Evolutionary conservation across 2,113 vertebrate species (phyloP), one percentile per base, ranked within the genome.

Genomic region (Bufo gargarizans): DNA sequence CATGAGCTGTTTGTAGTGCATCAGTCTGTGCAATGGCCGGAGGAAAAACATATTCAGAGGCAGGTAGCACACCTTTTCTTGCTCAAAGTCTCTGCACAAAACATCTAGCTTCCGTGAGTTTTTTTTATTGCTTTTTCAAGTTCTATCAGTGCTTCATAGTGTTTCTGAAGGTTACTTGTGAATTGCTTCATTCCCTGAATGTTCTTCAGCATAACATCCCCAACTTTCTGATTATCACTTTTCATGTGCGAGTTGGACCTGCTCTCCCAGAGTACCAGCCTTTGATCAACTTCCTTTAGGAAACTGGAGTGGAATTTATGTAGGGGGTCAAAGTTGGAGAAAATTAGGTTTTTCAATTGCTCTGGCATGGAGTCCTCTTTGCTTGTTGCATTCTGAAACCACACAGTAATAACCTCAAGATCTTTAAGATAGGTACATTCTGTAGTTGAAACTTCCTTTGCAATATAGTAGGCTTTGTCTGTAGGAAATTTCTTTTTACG

Each of bases 1-100:
- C 94, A 99, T 96, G 92, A 99, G 97, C 94, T 98, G 97, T 92
- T 97, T 98, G 95, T 99, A 99, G 94, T 99, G 98, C 94, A 96
- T 94, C 86, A 99, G 97, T 90, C 98, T 96, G 93, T 99, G 98
- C 90, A 99, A 94, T 0, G 98, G 98, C 71, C 97, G 95, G 92
- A 99, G 97, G 0, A 99, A 94, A 93, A 99, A 99, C 88, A 97
- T 96, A 72, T 97, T 99, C 90, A 99, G 96, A 5, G 98, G 98
- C 90, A 99, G 91, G 92, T 99, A 99, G 91, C 98, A 99, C 90
- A 98, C 98, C 90, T 99, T 99, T 90, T 99, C 98, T 91, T 98
- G 95, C 91, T 99, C 98, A 79, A 99, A 99, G 91, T 99, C 98
- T 84, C 97, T 93, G 94, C 97, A 99, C 69, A 97, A 91, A 22